Evolutionary conservation across 2,888 invertebrate species (phyloP).

Genomic region (Netelia virgata): DNA sequence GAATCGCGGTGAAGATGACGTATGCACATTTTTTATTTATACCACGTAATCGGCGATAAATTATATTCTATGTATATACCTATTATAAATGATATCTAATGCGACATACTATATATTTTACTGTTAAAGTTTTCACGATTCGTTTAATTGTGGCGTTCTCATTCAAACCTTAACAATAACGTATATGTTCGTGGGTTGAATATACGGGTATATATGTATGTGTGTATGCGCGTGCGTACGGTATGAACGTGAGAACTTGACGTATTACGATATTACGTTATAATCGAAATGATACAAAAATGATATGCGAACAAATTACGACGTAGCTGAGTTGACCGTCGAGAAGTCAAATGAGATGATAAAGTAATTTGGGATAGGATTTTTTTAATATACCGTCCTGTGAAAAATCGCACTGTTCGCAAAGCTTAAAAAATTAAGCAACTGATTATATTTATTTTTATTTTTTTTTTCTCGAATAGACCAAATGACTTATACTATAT

Average conservation of each 20-base stretch:
- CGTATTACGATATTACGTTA: not conserved
- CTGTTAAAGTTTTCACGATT: slow-evolving; percentile 66
- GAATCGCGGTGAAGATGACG: slow-evolving; percentile 10
- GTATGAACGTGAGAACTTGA: slow-evolving; percentile 18
- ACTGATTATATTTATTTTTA: slow-evolving; percentile 39
- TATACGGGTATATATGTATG: slow-evolving; percentile 2
- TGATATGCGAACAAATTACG: not conserved
- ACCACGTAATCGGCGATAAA: slow-evolving; percentile 68
- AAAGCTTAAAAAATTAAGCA: slow-evolving; percentile 29
- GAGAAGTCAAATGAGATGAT: slow-evolving; percentile 2
- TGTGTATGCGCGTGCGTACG: slow-evolving; percentile 18
- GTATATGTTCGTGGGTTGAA: not conserved
- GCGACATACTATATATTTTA: slow-evolving; percentile 69
- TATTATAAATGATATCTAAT: slow-evolving; percentile 68
- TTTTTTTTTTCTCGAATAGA: slow-evolving; percentile 56
- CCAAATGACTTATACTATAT: slow-evolving; percentile 68
- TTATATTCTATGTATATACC: slow-evolving; percentile 77
- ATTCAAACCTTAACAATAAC: slow-evolving; percentile 34
- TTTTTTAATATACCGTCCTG: slow-evolving; percentile 62
- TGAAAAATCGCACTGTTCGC: slow-evolving; percentile 51
- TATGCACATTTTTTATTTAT: slow-evolving; percentile 59
- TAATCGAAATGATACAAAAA: slow-evolving; percentile 6
- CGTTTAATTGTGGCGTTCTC: slow-evolving; percentile 13
- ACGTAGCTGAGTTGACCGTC: not conserved
- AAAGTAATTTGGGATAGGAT: slow-evolving; percentile 41